Evolutionary conservation across 30 jellyfish, hydroid and myxozoan genomes (phyloP).

Genomic region (Hydractinia echinata): DNA sequence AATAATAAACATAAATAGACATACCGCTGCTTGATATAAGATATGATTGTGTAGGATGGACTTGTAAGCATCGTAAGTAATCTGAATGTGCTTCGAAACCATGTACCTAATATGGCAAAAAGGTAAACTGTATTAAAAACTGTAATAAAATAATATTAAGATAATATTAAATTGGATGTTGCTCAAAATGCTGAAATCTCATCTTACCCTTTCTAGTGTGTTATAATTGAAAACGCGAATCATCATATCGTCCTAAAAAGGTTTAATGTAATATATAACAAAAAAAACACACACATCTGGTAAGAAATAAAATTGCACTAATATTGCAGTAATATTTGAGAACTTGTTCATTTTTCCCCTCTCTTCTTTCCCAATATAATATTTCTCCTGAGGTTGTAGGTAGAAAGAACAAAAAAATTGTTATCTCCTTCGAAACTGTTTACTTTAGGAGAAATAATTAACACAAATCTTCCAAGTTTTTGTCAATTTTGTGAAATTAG

Average conservation of each 20-base stretch:
- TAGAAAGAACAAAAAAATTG: too few species aligned
- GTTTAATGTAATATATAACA: too few species aligned
- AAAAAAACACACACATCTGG: not conserved
- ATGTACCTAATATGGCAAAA: slow-evolving; percentile 48
- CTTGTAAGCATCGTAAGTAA: slow-evolving; percentile 88
- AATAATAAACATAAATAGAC: not conserved
- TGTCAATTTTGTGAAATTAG: not conserved
- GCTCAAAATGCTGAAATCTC: not conserved
- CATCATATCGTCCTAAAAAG: slow-evolving; percentile 95
- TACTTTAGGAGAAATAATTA: too few species aligned
- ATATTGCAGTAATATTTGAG: not conserved
- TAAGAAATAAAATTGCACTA: not conserved
- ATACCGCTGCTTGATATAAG: slow-evolving; percentile 93
- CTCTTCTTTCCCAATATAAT: not conserved
- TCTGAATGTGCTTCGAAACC: slow-evolving; percentile 99
- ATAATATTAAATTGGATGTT: not conserved
- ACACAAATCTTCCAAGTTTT: too few species aligned
- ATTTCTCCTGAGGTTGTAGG: too few species aligned
- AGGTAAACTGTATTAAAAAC: not conserved
- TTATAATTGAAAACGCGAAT: slow-evolving; percentile 90
- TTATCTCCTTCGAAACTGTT: too few species aligned
- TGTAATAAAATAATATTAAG: not conserved
- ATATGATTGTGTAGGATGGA: slow-evolving; percentile 94
- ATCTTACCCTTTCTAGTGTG: slow-evolving; percentile 89
- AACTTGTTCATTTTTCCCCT: not conserved